Percentiles rank a stretch among this genome's conserved stretches.
These are phyloP conservation scores for Chrysolina oricalcia DNA, from an alignment of 2,888 invertebrate genomes.

Conservation along the genomic window DNA sequence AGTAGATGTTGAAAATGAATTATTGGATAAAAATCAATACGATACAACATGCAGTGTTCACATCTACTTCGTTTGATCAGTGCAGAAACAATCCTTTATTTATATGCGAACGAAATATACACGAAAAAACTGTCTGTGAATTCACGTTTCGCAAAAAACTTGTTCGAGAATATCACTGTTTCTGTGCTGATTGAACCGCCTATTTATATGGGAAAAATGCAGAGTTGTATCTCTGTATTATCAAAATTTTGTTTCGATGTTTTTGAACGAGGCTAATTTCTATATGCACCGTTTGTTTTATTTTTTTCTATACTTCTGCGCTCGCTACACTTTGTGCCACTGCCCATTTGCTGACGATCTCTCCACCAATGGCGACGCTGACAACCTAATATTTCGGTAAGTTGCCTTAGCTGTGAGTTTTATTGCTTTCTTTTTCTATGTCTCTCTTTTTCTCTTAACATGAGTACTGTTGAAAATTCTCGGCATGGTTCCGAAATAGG, in stretches of 20 bases:
- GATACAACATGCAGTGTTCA: conserved; percentile 15
- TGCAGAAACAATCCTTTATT: conserved; percentile 12
- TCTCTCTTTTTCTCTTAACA: conserved; percentile 31
- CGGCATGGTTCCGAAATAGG: not conserved
- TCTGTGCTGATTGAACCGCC: conserved; percentile 38
- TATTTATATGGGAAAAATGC: conserved; percentile 27
- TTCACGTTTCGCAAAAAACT: too few species aligned
- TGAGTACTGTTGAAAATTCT: conserved; percentile 44
- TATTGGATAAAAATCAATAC: not conserved
- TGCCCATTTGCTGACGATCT: conserved; percentile 68
- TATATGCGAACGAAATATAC: too few species aligned
- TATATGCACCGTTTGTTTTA: conserved; percentile 73
- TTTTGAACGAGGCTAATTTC: conserved; percentile 68
- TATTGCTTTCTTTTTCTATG: conserved; percentile 29
- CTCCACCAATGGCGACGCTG: conserved; percentile 62
- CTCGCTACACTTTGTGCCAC: conserved; percentile 72
- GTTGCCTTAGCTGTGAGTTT: conserved; percentile 62
- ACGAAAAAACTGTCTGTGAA: too few species aligned
- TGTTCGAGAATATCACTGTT: not conserved
- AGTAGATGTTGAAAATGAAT: conserved; percentile 16
- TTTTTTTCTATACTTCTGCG: conserved; percentile 73
- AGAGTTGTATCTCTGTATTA: conserved; percentile 35
- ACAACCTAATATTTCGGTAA: conserved; percentile 68
- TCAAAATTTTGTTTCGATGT: conserved; percentile 53
- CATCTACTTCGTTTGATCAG: conserved; percentile 24